A percentile compares a stretch with the other conserved stretches of the same genome.
Evolutionary conservation across 1,140 invertebrate genomes (phyloP).

Genomic region (Ips nitidus): DNA sequence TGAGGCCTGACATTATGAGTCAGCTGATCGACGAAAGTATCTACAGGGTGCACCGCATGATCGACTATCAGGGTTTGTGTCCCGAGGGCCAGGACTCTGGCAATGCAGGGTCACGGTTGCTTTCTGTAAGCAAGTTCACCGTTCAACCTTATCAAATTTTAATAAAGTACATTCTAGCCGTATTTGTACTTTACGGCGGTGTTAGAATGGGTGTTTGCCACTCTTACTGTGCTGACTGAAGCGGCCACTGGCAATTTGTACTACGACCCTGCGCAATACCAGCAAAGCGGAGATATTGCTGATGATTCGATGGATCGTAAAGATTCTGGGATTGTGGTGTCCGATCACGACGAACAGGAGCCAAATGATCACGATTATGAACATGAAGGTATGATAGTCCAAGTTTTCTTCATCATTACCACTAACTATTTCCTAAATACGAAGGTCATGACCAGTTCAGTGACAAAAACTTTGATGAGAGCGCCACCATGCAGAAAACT

Average conservation of each 20-base stretch:
- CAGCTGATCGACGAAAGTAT: constrained; percentile 75
- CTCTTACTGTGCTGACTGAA: constrained; percentile 30
- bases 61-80: constrained; percentile 90
- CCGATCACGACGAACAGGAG: constrained; percentile 24
- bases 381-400: constrained; percentile 38
- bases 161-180: constrained; percentile 26
- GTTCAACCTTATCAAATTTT: not conserved
- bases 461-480: constrained; percentile 33
- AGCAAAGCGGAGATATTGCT: constrained; percentile 11
- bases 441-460: not conserved
- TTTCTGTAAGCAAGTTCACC: constrained; percentile 58
- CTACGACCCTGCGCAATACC: constrained; percentile 23
- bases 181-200: constrained; percentile 37
- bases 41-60: constrained; percentile 74
- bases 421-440: no score
- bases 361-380: constrained; percentile 46
- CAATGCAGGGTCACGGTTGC: constrained; percentile 62
- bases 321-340: constrained; percentile 17
- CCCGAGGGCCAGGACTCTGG: constrained; percentile 64
- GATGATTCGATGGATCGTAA: constrained; percentile 5
- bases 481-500: constrained; percentile 62
- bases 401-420: not conserved
- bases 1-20: constrained; percentile 77
- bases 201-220: constrained; percentile 34
- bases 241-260: constrained; percentile 31